A percentile compares a stretch with the other conserved stretches of the same genome.
Evolutionary conservation across 2,888 invertebrate genomes (phyloP).

Genomic region (Rhingia rostrata): DNA sequence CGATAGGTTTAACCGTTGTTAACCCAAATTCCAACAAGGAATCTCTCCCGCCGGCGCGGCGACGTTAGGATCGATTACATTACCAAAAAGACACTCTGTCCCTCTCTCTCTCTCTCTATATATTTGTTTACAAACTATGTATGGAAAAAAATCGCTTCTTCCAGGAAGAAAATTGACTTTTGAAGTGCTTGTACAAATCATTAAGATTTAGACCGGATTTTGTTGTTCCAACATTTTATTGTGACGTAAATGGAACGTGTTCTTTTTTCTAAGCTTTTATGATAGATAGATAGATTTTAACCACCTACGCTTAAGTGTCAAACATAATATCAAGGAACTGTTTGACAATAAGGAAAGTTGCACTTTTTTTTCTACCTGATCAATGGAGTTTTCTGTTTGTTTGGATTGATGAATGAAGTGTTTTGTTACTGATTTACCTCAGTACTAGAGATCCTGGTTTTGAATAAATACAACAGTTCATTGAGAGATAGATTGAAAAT

Average conservation of each 20-base stretch:
- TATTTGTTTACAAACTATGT: background rate
- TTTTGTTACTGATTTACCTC: too few relatives aligned
- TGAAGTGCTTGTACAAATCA: conserved; percentile 33
- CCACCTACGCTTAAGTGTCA: background rate
- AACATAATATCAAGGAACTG: conserved; percentile 21
- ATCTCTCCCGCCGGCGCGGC: background rate
- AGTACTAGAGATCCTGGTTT: too few relatives aligned
- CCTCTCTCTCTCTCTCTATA: conserved; percentile 1
- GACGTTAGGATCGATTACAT: background rate
- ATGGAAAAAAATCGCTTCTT: conserved; percentile 1
- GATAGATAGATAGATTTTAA: background rate
- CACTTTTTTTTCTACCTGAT: background rate
- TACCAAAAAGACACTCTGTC: background rate
- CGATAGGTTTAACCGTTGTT: conserved; percentile 12
- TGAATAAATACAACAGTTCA: too few relatives aligned
- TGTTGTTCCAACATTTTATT: conserved; percentile 1
- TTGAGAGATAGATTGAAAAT: too few relatives aligned
- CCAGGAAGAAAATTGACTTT: conserved; percentile 36
- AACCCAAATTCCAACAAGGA: conserved; percentile 40
- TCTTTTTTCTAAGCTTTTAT: background rate
- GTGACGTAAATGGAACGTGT: conserved; percentile 46
- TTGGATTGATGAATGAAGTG: background rate
- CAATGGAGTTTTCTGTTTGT: background rate
- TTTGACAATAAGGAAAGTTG: conserved; percentile 29
- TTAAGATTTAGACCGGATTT: conserved; percentile 41